A percentile compares a stretch with the other conserved stretches of the same genome.
These are phyloP conservation scores for Hylyphantes graminicola DNA, from an alignment of 1,140 invertebrate genomes.

Conservation along the genomic window DNA sequence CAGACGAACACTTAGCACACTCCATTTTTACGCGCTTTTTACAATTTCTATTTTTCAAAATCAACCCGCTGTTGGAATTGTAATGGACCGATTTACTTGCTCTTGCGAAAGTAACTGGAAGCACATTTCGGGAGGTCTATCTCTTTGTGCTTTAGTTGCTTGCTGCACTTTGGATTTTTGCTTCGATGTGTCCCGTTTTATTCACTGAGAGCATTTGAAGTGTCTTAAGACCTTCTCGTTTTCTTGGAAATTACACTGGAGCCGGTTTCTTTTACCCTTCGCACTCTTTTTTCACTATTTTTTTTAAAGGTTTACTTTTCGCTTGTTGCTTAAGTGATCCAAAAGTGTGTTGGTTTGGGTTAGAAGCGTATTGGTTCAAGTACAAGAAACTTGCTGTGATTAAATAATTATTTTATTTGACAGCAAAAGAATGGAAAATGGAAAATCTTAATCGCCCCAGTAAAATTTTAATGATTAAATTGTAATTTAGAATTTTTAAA, in stretches of 20 bases:
- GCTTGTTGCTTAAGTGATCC: constrained; percentile 49
- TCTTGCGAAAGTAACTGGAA: constrained; percentile 50
- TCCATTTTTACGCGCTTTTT: constrained; percentile 28
- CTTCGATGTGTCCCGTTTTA: constrained; percentile 15
- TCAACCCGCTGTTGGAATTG: constrained; percentile 8
- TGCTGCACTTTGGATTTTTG: constrained; percentile 1
- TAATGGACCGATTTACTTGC: constrained; percentile 47
- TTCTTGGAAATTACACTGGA: constrained; percentile 11
- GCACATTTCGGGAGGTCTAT: constrained; percentile 6
- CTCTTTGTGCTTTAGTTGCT: constrained; percentile 6
- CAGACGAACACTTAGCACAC: constrained; percentile 30
- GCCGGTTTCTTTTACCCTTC: constrained; percentile 5
- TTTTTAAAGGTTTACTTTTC: constrained; percentile 18
- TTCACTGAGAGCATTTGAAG: constrained; percentile 1
- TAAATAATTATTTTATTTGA: no score
- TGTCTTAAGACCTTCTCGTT: constrained; percentile 36
- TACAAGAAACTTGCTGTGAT: no score
- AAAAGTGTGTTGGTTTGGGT: no score
- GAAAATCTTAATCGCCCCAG: no score
- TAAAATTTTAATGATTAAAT: no score
- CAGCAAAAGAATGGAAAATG: no score
- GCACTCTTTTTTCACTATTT: constrained; percentile 16
- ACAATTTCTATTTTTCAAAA: constrained; percentile 25
- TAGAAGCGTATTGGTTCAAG: no score
- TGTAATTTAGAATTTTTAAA: no score